A percentile compares a stretch with the other conserved stretches of the same genome.
Conservation (phyloP, 2,113 vertebrate genomes). For the Trochalopteron elliotii region DNA sequence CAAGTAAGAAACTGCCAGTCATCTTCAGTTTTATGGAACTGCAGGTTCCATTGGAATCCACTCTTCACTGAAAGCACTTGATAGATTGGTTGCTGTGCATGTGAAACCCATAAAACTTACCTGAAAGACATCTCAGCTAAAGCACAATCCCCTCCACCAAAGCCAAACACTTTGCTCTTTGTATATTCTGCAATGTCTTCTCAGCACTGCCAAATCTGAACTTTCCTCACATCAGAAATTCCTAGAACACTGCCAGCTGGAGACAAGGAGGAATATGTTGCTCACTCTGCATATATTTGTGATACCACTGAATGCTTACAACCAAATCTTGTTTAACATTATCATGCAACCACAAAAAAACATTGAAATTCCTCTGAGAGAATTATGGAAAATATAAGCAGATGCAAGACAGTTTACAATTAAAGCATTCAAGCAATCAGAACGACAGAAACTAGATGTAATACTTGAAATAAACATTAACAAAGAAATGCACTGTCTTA, state of each 20-base stretch:
- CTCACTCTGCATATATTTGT: neutral
- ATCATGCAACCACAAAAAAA: neutral
- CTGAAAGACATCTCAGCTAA: neutral
- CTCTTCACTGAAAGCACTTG: neutral
- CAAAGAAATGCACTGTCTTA: neutral
- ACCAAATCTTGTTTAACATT: neutral
- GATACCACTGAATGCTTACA: neutral
- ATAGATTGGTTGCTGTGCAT: neutral
- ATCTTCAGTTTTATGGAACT: neutral
- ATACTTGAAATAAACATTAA: neutral
- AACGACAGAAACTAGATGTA: neutral
- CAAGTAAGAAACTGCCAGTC: neutral
- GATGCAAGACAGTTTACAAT: neutral
- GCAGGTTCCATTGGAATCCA: neutral
- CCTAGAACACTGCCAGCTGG: neutral
- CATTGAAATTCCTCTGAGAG: neutral
- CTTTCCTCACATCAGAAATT: neutral
- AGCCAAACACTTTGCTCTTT: neutral
- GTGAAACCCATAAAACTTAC: neutral
- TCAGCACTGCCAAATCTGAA: neutral
- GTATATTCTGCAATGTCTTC: neutral
- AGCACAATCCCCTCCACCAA: neutral
- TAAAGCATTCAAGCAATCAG: neutral
- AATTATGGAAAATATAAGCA: neutral
- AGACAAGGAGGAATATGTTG: neutral